Evolutionary conservation across 2,113 vertebrate species (phyloP).

Genomic region (Actenoides lindsayi): DNA sequence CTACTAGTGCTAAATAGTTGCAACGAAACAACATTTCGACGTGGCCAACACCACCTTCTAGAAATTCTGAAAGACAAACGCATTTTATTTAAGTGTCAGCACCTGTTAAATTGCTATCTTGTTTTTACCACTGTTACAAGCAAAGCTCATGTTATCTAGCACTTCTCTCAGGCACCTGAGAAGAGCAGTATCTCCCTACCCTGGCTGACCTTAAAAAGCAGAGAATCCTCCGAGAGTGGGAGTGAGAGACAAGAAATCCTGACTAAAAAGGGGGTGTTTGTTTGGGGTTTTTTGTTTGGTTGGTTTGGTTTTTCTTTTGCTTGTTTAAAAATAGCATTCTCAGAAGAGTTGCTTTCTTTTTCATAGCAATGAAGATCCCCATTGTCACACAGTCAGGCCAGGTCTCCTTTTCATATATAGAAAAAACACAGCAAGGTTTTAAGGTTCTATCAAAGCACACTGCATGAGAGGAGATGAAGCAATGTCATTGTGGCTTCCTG

Average conservation of each 20-base stretch:
- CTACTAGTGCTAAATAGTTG: slow-evolving; percentile 97
- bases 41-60: slow-evolving; percentile 95
- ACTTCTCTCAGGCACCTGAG: background rate
- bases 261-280: background rate
- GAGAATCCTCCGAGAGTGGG: background rate
- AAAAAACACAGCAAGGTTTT: background rate
- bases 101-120: background rate
- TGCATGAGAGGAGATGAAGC: background rate
- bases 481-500: background rate
- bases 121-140: background rate
- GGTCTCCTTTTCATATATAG: background rate
- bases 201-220: background rate
- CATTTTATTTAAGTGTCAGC: background rate
- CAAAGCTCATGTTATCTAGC: background rate
- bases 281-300: too few species aligned
- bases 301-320: background rate
- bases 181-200: background rate
- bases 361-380: background rate
- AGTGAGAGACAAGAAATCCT: background rate
- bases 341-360: background rate
- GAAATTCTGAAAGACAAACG: slow-evolving; percentile 84
- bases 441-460: background rate
- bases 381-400: background rate
- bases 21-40: slow-evolving; percentile 98
- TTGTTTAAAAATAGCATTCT: background rate